phyloP scores from a whole-genome alignment of 2,888 invertebrate species.

The Bombylius major region DNA sequence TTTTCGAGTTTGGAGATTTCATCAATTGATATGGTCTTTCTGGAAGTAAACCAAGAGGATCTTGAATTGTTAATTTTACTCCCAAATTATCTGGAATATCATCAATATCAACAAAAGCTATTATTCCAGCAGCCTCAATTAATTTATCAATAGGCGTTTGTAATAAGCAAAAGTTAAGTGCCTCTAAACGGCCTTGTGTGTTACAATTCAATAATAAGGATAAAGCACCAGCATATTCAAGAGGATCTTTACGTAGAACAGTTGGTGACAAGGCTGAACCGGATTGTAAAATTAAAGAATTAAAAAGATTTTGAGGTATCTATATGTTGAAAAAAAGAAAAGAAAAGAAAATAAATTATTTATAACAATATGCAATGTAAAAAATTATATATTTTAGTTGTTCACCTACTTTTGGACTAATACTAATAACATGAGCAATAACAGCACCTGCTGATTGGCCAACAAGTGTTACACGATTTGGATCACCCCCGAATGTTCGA shows the following conservation, averaged over 20 bases:
- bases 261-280: constrained; percentile 38
- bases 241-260: constrained; percentile 29
- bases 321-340: not conserved
- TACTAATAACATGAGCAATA: constrained; percentile 29
- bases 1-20: constrained; percentile 15
- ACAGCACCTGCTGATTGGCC: constrained; percentile 37
- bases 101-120: not conserved
- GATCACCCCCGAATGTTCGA: constrained; percentile 34
- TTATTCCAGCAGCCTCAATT: constrained; percentile 17
- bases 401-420: constrained; percentile 25
- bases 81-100: constrained; percentile 8
- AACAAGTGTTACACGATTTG: constrained; percentile 30
- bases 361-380: constrained; percentile 19
- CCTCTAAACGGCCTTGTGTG: constrained; percentile 7
- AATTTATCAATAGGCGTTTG: constrained; percentile 20
- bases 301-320: constrained; percentile 29
- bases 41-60: constrained; percentile 7
- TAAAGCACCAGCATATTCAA: constrained; percentile 19
- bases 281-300: constrained; percentile 40
- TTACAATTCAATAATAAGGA: constrained; percentile 20
- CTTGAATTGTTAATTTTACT: constrained; percentile 11
- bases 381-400: not conserved
- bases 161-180: constrained; percentile 22
- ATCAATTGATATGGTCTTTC: constrained; percentile 11
- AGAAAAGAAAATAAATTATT: too few species aligned